A percentile compares a stretch with the other conserved stretches of the same genome.
These are phyloP conservation scores for Phymanthus crucifer DNA, from an alignment of 92 coral and sea anemone species.

Conservation along the genomic window DNA sequence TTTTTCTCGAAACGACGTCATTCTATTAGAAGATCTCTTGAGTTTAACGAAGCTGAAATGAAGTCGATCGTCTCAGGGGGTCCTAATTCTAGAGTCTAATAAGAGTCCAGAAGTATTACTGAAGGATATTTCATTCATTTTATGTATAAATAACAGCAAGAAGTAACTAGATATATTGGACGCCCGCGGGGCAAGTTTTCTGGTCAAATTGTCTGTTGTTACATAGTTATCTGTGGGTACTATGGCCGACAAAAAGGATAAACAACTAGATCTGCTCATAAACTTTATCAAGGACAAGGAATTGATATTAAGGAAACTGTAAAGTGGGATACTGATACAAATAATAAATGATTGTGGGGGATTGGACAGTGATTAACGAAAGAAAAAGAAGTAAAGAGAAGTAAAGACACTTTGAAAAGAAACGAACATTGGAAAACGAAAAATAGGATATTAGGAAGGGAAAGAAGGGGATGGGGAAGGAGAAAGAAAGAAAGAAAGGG, in stretches of 20 bases:
- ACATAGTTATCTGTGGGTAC: not conserved
- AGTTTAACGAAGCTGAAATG: not conserved
- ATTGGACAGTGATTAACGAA: no score
- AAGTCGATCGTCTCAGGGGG: not conserved
- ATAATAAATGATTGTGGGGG: no score
- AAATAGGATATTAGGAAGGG: no score
- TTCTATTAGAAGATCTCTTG: no score
- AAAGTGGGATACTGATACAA: no score
- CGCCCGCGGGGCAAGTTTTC: not conserved
- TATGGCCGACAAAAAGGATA: not conserved
- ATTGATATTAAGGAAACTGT: not conserved
- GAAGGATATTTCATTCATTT: constrained; percentile 8
- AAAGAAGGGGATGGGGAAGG: no score
- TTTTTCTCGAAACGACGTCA: no score
- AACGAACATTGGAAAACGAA: no score
- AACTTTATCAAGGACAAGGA: not conserved
- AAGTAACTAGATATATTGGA: not conserved
- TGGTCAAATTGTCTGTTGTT: not conserved
- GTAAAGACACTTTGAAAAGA: no score
- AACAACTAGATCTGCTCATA: no score
- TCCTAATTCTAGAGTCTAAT: not conserved
- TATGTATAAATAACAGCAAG: constrained; percentile 12
- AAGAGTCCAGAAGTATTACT: not conserved
- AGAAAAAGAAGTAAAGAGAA: no score
- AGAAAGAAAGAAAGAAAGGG: no score